Conservation (phyloP, 2,113 vertebrate species). For the Bujurquina vittata region DNA sequence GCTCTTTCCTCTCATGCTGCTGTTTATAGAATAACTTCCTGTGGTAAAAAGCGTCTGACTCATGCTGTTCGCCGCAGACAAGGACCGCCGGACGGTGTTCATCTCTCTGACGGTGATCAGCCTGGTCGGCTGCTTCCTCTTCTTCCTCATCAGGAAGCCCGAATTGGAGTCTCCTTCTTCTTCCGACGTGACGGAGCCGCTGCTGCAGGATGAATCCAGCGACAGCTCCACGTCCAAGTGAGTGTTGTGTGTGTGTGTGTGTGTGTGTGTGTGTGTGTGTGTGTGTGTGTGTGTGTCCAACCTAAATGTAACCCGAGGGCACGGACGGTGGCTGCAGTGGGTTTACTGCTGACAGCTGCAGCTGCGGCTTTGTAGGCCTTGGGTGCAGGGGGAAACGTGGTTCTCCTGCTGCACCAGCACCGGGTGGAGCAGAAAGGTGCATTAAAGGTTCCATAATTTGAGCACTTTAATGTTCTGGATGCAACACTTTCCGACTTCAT, state of each 20-base stretch:
- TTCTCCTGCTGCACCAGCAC: no score
- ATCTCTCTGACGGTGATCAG: slow-evolving; percentile 96
- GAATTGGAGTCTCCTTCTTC: slow-evolving; percentile 64
- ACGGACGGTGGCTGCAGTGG: no score
- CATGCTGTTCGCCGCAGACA: slow-evolving; percentile 79
- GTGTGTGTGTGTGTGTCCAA: not conserved
- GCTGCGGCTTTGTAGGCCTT: no score
- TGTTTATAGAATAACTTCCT: not conserved
- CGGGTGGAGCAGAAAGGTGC: no score
- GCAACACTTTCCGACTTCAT: no score
- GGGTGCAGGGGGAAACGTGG: no score
- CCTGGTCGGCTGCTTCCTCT: slow-evolving; percentile 94
- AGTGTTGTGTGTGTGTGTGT: slow-evolving; percentile 16
- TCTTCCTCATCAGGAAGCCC: slow-evolving; percentile 93
- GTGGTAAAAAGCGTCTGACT: slow-evolving; percentile 32
- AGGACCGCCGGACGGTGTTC: slow-evolving; percentile 93
- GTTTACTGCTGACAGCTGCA: no score
- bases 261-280: not conserved
- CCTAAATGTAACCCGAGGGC: not conserved
- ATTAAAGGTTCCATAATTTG: no score
- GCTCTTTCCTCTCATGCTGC: not conserved
- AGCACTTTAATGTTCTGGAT: no score
- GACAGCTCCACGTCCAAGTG: slow-evolving; percentile 59
- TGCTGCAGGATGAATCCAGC: slow-evolving; percentile 55
- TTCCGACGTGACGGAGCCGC: slow-evolving; percentile 60